Base-by-base conservation (phyloP, 2,797 vertebrate genomes). In the Lacerta bilineata region DNA sequence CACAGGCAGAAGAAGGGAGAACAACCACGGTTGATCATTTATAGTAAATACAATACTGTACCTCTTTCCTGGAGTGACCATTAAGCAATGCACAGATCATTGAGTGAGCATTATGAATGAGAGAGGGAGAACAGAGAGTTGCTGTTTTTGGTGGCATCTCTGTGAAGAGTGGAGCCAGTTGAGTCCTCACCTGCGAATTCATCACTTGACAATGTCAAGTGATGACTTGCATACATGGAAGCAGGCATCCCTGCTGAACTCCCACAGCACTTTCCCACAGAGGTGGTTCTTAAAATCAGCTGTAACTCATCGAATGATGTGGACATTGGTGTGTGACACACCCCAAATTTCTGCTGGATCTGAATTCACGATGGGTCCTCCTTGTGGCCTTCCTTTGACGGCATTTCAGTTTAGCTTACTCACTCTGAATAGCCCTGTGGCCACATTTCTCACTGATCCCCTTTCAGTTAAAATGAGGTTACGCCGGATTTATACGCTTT, bases 401-500 rank as follows among this genome's bases (percentile, higher is more conserved):
- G 23, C 76, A 27, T 72, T 80, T 59, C 66, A 46, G 2, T 83
- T 69, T 59, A 39, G 43, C 86, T 33, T 39, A 36, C 61, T 66
- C 17, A 71, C 72, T 46, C 71, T 68, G 78, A 86, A 76, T 25
- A 27, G 71, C 27, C 41, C n/a, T 68, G 43, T 15, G 29, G 59
- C 69, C 66, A 59, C 33, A 75, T 84, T 46, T 10, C 33, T 33
- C 10, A 64, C 36, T 33, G 9, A 68, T 36, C 18, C 9, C 91
- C 89, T 72, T 74, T 79, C 86, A 50, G 83, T 92, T 94, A 94
- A 78, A 83, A 59, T 88, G 89, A 93, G 87, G 17, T 41, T 66
- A 87, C 23, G 84, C 29, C 89, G 85, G 68, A 59, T 93, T 89
- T 46, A 25, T 41, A 43, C 46, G 68, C 85, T 91, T 88, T 90